Evolutionary conservation across 92 coral and sea anemone genomes (phyloP), one percentile per base, ranked within the genome.

Genomic region (Chrysogorgia sp.): DNA sequence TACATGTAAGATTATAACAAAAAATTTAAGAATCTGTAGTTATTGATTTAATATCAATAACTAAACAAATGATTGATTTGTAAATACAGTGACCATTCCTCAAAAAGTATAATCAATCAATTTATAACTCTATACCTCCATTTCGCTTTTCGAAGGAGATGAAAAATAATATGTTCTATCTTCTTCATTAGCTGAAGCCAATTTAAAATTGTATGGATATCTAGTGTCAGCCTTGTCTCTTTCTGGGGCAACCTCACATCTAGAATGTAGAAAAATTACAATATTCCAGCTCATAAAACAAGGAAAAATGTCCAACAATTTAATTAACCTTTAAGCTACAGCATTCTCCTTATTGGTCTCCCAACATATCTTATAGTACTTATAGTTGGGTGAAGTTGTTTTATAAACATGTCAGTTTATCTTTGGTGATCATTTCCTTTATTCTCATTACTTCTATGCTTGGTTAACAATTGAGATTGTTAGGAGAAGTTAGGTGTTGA

Each of bases 151-250:
- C 14, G 98, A 94, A 55, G 90, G 90, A 12, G 98, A 96, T 34
- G 98, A 87, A 78, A 94, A 91, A 65, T 88, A 89, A 65, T 91
- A 94, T 13, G 97, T 88, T 61, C 96, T 89, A 67, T 84, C 88
- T 63, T 91, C 89, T 60, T 96, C 94, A 40, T 94, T 88, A 45
- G 85, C 72, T 37, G 92, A 93, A 32, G 79, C 90, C 58, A 94
- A 52, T 72, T 91, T 94, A 40, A 94, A 94, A 8, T 23, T 49
- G 55, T 53, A 72, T 5, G 79, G 65, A 56, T 52, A 72, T 29
- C 56, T 55, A n/a, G n/a, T 47, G 55, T 72, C 79, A 4, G 14
- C 62, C 32, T 26, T 48, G 6, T 69, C 76, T 47, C 60, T 32
- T 40, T 72, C 79, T 34, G 49, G 65, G 10, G 79, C 79, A 13